Conservation (phyloP, 2,797 vertebrate species). For the Melanogrammus aeglefinus region DNA sequence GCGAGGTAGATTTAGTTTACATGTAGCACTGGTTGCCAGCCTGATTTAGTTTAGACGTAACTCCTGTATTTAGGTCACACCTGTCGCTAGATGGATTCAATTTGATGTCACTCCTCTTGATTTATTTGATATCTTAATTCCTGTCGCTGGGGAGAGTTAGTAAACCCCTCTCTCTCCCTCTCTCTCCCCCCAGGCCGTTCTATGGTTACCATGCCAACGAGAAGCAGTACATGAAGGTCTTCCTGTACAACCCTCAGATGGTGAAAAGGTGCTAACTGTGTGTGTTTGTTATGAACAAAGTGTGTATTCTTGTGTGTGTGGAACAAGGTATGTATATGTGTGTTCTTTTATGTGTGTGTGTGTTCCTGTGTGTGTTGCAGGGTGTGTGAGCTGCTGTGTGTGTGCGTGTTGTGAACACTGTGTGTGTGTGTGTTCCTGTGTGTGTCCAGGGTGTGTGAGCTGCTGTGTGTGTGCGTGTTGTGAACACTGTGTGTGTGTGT, state of each 20-base stretch:
- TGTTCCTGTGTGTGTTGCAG: slow-evolving; percentile 28
- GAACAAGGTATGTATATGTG: slow-evolving; percentile 9
- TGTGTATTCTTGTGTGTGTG: slow-evolving; percentile 12
- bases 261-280: slow-evolving; percentile 81
- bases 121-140: not conserved
- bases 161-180: not conserved
- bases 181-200: slow-evolving; percentile 81
- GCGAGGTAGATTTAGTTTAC: not conserved
- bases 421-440: slow-evolving; percentile 16
- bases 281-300: slow-evolving; percentile 67
- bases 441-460: slow-evolving; percentile 24
- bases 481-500: not conserved
- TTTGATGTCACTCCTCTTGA: not conserved
- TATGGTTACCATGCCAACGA: slow-evolving; percentile 95
- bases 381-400: slow-evolving; percentile 16
- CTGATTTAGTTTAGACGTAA: not conserved
- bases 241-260: slow-evolving; percentile 96
- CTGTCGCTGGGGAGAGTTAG: not conserved
- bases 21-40: not conserved
- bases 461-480: slow-evolving; percentile 53
- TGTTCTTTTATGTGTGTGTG: slow-evolving; percentile 53
- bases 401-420: slow-evolving; percentile 82
- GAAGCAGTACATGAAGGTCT: slow-evolving; percentile 97
- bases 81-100: not conserved
- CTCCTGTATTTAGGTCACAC: not conserved